These are phyloP conservation scores for Megalops atlanticus DNA, from an alignment of 2,113 vertebrate genomes.

Conservation along the genomic window DNA sequence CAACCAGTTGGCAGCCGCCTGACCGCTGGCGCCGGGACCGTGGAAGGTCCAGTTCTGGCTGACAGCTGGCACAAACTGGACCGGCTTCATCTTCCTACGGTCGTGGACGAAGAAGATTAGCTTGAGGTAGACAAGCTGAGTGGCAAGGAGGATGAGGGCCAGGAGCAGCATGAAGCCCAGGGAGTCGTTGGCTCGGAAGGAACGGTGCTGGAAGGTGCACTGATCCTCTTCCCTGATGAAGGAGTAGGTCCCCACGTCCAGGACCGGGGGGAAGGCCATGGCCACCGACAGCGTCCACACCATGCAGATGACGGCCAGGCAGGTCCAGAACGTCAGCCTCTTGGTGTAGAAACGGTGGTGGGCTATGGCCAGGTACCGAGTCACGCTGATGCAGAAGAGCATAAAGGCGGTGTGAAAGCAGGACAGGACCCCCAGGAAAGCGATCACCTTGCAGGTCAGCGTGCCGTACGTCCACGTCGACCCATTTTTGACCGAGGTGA, in stretches of 20 bases:
- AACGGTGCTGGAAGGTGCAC: conserved; percentile 98
- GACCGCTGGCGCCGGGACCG: conserved; percentile 94
- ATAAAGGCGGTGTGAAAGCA: conserved; percentile 99
- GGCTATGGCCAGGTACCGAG: conserved; percentile 96
- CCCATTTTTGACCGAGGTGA: conserved; percentile 98
- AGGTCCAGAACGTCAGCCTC: conserved; percentile 98
- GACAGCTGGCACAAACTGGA: conserved; percentile 98
- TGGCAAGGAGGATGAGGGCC: conserved; percentile 97
- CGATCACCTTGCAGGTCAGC: conserved; percentile 98
- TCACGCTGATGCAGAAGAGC: conserved; percentile 98
- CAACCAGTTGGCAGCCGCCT: conserved; percentile 98
- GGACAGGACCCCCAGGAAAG: conserved; percentile 97
- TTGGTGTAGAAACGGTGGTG: conserved; percentile 99
- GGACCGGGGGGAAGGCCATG: conserved; percentile 97
- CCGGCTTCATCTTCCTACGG: conserved; percentile 99
- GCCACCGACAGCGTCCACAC: conserved; percentile 99
- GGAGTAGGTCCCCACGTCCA: conserved; percentile 97
- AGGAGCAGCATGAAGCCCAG: conserved; percentile 99
- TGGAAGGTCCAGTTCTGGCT: conserved; percentile 99
- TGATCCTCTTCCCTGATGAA: conserved; percentile 99
- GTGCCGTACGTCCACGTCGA: conserved; percentile 96
- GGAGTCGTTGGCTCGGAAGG: conserved; percentile 97
- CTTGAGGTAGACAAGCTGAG: conserved; percentile 99
- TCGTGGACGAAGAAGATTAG: conserved; percentile 99
- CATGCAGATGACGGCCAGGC: conserved; percentile 97